Conservation (phyloP, 2,113 vertebrate species). For the Alexandromys fortis region DNA sequence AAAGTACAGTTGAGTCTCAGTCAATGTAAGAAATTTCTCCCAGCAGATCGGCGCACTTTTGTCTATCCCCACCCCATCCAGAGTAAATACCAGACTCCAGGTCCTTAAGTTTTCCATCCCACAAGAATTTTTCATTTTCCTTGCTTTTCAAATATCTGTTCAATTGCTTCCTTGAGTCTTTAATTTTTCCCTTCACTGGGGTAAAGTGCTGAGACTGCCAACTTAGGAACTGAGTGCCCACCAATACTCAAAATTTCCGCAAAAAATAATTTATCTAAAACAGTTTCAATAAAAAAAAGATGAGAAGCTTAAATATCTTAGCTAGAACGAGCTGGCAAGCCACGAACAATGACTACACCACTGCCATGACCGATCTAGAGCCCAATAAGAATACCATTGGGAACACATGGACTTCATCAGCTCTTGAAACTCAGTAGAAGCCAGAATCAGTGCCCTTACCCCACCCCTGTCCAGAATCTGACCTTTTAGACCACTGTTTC, state of each 20-base stretch:
- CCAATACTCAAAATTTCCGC: not conserved
- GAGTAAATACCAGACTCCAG: not conserved
- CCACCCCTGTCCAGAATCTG: too few species aligned
- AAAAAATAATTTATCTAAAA: not conserved
- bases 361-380: rapidly evolving
- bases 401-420: not conserved
- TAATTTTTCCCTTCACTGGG: not conserved
- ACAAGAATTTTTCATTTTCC: not conserved
- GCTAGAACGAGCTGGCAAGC: not conserved
- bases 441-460: not conserved
- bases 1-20: not conserved
- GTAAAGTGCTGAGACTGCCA: not conserved
- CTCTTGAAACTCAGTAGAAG: not conserved
- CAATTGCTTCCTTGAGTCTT: not conserved
- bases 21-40: not conserved
- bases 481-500: not conserved
- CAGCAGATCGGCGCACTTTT: not conserved
- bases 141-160: not conserved
- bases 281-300: not conserved
- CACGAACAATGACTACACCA: too few species aligned
- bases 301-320: not conserved
- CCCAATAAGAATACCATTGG: rapidly evolving
- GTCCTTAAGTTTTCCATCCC: not conserved
- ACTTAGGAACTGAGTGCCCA: not conserved
- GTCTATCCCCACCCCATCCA: not conserved